Evolutionary conservation across 2,797 vertebrate genomes (phyloP).

Genomic region (Aulostomus chinensis): DNA sequence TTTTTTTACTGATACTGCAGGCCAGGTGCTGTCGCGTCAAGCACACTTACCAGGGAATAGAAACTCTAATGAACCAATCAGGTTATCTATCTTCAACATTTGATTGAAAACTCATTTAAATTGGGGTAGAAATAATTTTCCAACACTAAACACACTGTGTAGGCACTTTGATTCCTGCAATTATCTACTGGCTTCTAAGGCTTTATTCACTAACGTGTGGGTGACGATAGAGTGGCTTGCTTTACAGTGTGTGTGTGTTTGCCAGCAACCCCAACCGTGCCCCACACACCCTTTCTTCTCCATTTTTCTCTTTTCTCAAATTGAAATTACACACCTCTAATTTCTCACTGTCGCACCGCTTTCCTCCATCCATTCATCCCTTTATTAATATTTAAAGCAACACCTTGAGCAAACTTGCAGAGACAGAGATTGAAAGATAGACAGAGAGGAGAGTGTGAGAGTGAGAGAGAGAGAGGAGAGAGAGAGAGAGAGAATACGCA

Average conservation of each 20-base stretch:
- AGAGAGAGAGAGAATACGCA: not conserved
- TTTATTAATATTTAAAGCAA: constrained; percentile 79
- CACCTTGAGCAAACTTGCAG: constrained; percentile 74
- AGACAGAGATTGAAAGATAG: constrained; percentile 16
- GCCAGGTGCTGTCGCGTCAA: not conserved
- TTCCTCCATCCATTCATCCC: constrained; percentile 42
- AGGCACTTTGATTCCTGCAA: constrained; percentile 2
- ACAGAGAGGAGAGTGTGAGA: constrained; percentile 3
- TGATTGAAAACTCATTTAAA: constrained; percentile 4
- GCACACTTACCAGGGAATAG: constrained; percentile 1
- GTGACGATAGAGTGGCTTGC: constrained; percentile 6
- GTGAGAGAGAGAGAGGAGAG: constrained; percentile 3
- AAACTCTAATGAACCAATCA: constrained; percentile 24
- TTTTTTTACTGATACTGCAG: constrained; percentile 11
- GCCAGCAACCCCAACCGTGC: not conserved
- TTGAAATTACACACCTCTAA: constrained; percentile 66
- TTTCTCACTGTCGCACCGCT: constrained; percentile 40
- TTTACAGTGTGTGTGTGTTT: not conserved
- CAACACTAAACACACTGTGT: constrained; percentile 1
- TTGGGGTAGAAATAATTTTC: not conserved
- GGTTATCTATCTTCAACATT: constrained; percentile 3
- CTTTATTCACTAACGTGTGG: constrained; percentile 4
- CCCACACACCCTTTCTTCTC: constrained; percentile 1
- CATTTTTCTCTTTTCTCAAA: constrained; percentile 22
- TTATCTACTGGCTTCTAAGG: constrained; percentile 6